A percentile compares a stretch with the other conserved stretches of the same genome.
Conservation (phyloP, 1,140 invertebrate genomes). For the Mercenaria mercenaria region DNA sequence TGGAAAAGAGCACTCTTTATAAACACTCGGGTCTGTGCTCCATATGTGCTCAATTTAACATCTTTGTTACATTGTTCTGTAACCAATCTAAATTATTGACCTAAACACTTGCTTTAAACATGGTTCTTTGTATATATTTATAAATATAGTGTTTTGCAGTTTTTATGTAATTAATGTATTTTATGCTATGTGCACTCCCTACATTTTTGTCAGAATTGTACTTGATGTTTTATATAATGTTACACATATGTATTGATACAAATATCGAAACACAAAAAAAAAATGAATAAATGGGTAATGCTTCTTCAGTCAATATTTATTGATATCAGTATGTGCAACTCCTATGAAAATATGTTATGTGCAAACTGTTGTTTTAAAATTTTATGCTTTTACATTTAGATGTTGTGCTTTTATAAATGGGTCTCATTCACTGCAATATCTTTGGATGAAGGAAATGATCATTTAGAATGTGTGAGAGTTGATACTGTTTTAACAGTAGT, state of each 20-base stretch:
- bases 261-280: no score
- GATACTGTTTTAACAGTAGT: no score
- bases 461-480: no score
- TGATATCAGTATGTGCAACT: background rate
- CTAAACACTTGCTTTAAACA: background rate
- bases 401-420: background rate
- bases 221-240: no score
- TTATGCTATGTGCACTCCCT: background rate
- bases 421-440: no score
- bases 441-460: no score
- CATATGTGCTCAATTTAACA: slow-evolving; percentile 62
- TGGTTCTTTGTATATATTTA: slow-evolving; percentile 24
- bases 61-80: slow-evolving; percentile 38
- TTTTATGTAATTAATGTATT: background rate
- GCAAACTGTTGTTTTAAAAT: background rate
- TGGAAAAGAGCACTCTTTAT: slow-evolving; percentile 88
- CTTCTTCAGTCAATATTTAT: background rate
- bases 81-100: background rate
- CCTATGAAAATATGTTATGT: background rate
- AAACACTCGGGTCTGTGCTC: slow-evolving; percentile 86
- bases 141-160: background rate
- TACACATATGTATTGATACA: no score
- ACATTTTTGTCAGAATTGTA: background rate
- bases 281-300: no score
- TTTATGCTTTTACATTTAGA: background rate